A percentile compares a stretch with the other conserved stretches of the same genome.
phyloP scores from a whole-genome alignment of 2,113 vertebrate genomes.

The Noturus placidus region DNA sequence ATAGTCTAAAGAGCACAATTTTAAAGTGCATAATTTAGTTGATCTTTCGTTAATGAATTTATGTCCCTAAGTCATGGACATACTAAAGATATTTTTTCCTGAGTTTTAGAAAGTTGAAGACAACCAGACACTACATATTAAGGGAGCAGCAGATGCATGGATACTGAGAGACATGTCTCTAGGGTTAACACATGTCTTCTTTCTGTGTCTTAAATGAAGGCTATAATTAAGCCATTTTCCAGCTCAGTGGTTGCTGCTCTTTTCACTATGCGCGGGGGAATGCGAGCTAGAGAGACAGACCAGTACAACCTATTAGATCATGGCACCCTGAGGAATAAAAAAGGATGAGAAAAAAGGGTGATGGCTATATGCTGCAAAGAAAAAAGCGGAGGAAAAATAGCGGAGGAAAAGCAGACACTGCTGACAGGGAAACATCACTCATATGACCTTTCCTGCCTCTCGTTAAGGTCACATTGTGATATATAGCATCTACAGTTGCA shows the following conservation, averaged over 20 bases:
- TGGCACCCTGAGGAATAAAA: slow-evolving; percentile 47
- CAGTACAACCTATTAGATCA: slow-evolving; percentile 65
- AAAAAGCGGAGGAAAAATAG: no score
- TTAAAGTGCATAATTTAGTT: neutral
- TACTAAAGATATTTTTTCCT: neutral
- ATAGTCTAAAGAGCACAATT: neutral
- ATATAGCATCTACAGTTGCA: neutral
- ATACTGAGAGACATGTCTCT: slow-evolving; percentile 25
- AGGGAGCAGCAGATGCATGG: neutral
- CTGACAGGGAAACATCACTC: slow-evolving; percentile 69
- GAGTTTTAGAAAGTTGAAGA: neutral
- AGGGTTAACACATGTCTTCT: slow-evolving; percentile 43
- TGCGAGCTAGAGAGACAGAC: slow-evolving; percentile 45
- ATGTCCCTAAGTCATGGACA: neutral
- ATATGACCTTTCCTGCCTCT: slow-evolving; percentile 66
- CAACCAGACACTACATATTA: neutral
- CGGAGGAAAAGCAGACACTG: slow-evolving; percentile 60
- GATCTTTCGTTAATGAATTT: neutral
- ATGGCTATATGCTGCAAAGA: slow-evolving; percentile 58
- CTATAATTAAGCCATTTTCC: slow-evolving; percentile 68
- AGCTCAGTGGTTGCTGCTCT: slow-evolving; percentile 56
- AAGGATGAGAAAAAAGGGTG: slow-evolving; percentile 43
- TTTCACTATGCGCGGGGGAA: slow-evolving; percentile 50
- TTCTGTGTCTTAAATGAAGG: slow-evolving; percentile 35
- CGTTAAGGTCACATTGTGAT: slow-evolving; percentile 65